Evolutionary conservation across 2,888 invertebrate genomes (phyloP), one percentile per base, ranked within the genome.

Genomic region (Mesoligia furuncula): DNA sequence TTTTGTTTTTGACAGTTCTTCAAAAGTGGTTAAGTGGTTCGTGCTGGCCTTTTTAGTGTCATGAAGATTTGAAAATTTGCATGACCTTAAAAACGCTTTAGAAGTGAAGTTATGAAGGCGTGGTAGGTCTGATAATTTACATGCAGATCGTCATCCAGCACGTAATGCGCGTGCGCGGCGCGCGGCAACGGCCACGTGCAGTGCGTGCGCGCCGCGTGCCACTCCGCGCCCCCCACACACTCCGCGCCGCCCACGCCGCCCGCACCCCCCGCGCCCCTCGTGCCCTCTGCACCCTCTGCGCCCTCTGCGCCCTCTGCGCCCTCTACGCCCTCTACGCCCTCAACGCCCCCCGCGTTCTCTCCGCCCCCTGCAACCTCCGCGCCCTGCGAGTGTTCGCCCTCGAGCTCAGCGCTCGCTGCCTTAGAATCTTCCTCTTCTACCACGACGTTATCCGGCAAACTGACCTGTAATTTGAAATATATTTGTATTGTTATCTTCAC

Each of bases 121-220:
- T 42, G 11, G n/a, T 73, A 42, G 17, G 42, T 42, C 17, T 24
- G 15, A 15, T 15, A 2, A 71, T 68, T 59, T 75, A 94, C 94
- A 76, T 91, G 92, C 8, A 85, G 88, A 71, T 94, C 95, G 42
- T 94, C 94, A 39, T 93, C 94, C 39, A 94, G 88, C 48, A 91
- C 90, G 73, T 88, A 91, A 4, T 85, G 88, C 42, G 82, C 81
- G 54, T 57, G 83, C 73, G 86, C 69, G 2, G 86, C 66, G 20
- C 81, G 81, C 77, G 90, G 78, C 77, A 96, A 90, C 81, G 96
- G 96, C 97, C 97, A 97, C 83, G 97, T 94, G 92, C 95, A 95
- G 91, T 97, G 96, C 83, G 97, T 97, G 77, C 97, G 93, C 78
- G 97, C 97, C 75, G 93, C 92, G 77, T 89, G 94, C 89, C 84